Evolutionary conservation across 2,113 vertebrate species (phyloP).

Genomic region (Hylia prasina): DNA sequence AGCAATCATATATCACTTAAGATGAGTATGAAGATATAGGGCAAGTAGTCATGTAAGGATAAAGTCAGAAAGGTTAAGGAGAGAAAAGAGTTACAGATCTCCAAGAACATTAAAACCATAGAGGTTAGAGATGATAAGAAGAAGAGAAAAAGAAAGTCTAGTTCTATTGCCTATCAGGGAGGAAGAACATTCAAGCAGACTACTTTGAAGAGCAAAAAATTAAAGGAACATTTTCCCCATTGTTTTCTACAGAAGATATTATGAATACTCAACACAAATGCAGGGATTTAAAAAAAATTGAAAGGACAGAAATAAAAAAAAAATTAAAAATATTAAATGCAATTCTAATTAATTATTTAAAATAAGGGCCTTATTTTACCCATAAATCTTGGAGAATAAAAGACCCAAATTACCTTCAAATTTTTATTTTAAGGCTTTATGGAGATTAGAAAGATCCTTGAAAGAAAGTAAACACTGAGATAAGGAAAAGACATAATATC

Average conservation of each 20-base stretch:
- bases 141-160: background rate
- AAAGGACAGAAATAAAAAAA: background rate
- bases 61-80: background rate
- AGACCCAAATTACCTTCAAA: background rate
- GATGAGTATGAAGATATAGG: background rate
- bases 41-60: background rate
- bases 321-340: background rate
- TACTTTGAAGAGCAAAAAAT: background rate
- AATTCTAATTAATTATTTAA: background rate
- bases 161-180: background rate
- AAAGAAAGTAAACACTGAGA: background rate
- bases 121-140: background rate
- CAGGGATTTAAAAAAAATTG: fast-evolving
- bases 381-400: background rate
- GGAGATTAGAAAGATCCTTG: background rate
- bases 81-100: background rate
- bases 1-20: background rate
- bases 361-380: background rate
- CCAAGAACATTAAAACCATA: background rate
- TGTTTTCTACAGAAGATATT: background rate
- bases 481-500: background rate
- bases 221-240: background rate
- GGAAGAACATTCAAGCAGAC: background rate
- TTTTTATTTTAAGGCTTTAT: background rate
- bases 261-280: background rate